Evolutionary conservation across 2,888 invertebrate genomes (phyloP).

Genomic region (Eledone cirrhosa): DNA sequence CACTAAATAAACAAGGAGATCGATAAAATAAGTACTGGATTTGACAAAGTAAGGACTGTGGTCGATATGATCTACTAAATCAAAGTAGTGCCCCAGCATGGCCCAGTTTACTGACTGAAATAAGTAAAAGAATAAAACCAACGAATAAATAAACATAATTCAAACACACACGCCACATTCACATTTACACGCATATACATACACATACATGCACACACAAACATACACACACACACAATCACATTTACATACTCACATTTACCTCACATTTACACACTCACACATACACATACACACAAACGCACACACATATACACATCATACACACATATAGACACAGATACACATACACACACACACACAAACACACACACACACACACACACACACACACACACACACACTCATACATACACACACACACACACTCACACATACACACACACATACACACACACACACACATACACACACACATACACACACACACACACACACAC

Average conservation of each 20-base stretch:
- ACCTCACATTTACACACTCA: no score
- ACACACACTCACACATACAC: background rate
- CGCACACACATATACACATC: no score
- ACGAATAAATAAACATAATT: background rate
- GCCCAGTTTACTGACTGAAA: no score
- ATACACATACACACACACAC: background rate
- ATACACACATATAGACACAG: background rate
- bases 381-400: background rate
- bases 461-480: background rate
- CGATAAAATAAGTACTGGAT: no score
- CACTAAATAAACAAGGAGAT: no score
- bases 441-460: background rate
- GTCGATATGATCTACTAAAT: no score
- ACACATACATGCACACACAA: background rate
- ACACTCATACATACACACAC: background rate
- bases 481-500: background rate
- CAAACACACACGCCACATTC: background rate
- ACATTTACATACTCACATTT: no score
- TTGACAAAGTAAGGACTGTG: no score
- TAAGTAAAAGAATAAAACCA: background rate
- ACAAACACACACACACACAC: background rate
- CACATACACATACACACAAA: no score
- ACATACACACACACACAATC: slow-evolving; percentile 15
- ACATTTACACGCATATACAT: background rate
- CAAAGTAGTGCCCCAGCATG: no score